A percentile compares a stretch with the other conserved stretches of the same genome.
Conservation (phyloP, 1,140 invertebrate species). For the Homarus americanus region DNA sequence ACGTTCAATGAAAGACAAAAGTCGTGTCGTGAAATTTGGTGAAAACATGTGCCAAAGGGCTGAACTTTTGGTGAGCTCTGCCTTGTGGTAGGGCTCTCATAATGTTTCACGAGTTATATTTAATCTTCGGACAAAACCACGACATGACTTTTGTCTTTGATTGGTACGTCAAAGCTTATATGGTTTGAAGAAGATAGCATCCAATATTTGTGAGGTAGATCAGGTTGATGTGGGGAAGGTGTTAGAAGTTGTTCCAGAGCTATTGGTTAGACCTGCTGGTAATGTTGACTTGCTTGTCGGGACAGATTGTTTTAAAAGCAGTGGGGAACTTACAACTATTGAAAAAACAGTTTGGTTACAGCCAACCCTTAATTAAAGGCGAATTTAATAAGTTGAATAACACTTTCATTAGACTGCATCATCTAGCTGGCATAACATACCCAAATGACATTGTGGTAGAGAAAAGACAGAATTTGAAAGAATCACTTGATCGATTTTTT, state of each 20-base stretch:
- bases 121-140: too few species aligned
- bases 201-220: too few species aligned
- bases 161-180: conserved; percentile 5
- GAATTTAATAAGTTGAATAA: neutral
- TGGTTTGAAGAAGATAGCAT: conserved; percentile 36
- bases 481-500: neutral
- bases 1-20: too few species aligned
- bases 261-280: neutral
- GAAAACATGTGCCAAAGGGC: too few species aligned
- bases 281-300: neutral
- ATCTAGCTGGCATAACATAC: neutral
- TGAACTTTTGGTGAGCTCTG: too few species aligned
- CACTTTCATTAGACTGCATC: neutral
- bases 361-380: neutral
- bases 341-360: neutral
- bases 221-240: too few species aligned
- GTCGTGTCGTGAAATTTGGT: too few species aligned
- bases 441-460: neutral
- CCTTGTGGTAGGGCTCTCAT: too few species aligned
- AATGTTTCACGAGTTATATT: too few species aligned
- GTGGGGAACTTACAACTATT: conserved; percentile 1
- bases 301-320: conserved; percentile 10
- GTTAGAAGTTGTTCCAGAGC: too few species aligned
- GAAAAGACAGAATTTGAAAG: neutral
- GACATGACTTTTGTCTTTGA: too few species aligned